phyloP scores from a whole-genome alignment of 92 coral and sea anemone species.

The Parazoanthus darwini region DNA sequence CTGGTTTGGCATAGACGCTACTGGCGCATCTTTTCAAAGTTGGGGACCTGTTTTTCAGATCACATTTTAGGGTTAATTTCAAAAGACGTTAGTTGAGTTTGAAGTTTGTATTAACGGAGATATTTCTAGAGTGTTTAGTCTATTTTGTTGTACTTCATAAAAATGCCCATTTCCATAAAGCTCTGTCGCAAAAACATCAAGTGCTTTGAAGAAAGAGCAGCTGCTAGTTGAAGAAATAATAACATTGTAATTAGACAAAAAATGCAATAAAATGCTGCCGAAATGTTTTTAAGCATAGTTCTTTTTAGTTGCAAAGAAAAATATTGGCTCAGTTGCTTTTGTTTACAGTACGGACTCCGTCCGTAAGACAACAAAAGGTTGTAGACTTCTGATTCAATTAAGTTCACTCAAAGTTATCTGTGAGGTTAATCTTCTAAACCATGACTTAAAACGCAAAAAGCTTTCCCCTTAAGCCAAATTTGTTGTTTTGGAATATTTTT shows the following conservation, averaged over 20 bases:
- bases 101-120: neutral
- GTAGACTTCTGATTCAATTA: slow-evolving; percentile 2
- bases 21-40: neutral
- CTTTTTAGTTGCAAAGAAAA: neutral
- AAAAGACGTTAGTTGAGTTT: neutral
- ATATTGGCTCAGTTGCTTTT: neutral
- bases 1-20: neutral
- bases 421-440: neutral
- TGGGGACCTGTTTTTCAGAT: neutral
- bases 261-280: neutral
- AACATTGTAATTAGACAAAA: neutral
- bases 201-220: neutral
- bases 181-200: neutral
- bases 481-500: neutral
- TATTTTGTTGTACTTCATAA: no score
- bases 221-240: neutral
- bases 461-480: neutral
- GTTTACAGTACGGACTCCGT: neutral
- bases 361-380: slow-evolving; percentile 11
- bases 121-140: no score
- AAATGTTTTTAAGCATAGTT: neutral
- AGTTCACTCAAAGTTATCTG: slow-evolving; percentile 1
- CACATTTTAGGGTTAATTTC: no score
- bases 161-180: neutral
- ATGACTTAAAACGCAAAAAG: neutral